A percentile compares a stretch with the other conserved stretches of the same genome.
These are phyloP conservation scores for Acanthoscelides obtectus DNA, from an alignment of 2,888 invertebrate genomes.

Conservation along the genomic window DNA sequence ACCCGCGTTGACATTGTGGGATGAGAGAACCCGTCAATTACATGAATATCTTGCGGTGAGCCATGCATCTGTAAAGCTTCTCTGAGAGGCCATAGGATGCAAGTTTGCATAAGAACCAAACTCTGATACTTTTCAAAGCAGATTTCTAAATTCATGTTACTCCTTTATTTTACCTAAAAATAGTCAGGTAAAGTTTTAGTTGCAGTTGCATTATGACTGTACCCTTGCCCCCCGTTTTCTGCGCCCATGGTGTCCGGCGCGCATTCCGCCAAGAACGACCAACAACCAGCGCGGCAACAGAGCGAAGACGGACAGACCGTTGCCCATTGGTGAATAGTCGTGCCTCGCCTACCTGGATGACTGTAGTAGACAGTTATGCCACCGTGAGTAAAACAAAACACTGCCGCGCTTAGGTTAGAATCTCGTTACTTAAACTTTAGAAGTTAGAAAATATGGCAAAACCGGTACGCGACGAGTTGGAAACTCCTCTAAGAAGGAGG, in stretches of 20 bases:
- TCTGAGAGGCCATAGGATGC: too few species aligned
- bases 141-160: too few species aligned
- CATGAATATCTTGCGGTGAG: too few species aligned
- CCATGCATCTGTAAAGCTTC: too few species aligned
- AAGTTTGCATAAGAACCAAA: too few species aligned
- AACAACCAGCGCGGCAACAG: background rate
- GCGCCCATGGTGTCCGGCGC: conserved; percentile 1
- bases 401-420: background rate
- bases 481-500: conserved; percentile 15
- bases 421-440: conserved; percentile 6
- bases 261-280: background rate
- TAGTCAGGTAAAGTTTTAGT: too few species aligned
- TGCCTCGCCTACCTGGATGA: conserved; percentile 21
- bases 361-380: background rate
- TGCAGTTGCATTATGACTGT: too few species aligned
- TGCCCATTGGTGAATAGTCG: background rate
- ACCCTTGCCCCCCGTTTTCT: background rate
- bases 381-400: background rate
- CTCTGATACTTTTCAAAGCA: too few species aligned
- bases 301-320: background rate
- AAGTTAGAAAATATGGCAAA: conserved; percentile 13
- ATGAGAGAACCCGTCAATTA: too few species aligned
- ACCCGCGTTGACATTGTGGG: too few species aligned
- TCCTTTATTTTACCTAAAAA: too few species aligned
- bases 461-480: conserved; percentile 1